Conservation (phyloP, 2,797 vertebrate genomes). For the Potorous gilbertii region DNA sequence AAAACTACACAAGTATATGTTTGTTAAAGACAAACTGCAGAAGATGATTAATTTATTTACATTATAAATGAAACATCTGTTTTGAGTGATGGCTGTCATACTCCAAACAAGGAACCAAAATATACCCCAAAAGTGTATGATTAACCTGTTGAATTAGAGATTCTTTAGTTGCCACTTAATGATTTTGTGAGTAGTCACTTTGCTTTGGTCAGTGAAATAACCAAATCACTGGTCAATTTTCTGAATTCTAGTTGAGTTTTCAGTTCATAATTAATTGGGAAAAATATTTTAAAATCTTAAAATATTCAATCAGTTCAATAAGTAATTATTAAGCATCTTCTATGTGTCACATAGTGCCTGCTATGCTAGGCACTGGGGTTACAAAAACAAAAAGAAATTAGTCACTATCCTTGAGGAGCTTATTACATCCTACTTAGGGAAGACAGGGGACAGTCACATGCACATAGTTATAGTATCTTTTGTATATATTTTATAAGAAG, state of each 20-base stretch:
- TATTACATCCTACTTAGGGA: neutral
- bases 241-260: slow-evolving; percentile 61
- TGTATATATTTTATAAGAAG: neutral
- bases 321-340: neutral
- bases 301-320: neutral
- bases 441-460: neutral
- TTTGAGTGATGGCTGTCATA: neutral
- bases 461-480: neutral
- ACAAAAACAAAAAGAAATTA: neutral
- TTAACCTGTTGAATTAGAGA: neutral
- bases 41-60: neutral
- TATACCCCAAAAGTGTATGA: neutral
- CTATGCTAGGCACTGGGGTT: neutral
- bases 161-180: slow-evolving; percentile 53
- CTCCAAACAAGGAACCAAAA: neutral
- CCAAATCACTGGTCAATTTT: slow-evolving; percentile 65
- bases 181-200: slow-evolving; percentile 68
- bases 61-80: neutral
- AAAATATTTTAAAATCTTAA: slow-evolving; percentile 65
- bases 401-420: neutral
- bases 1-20: neutral
- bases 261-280: slow-evolving; percentile 62
- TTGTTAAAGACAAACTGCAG: neutral
- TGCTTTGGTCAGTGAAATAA: slow-evolving; percentile 63
- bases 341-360: neutral